Base-by-base conservation (phyloP, 2,797 vertebrate species). In the Podarcis siculus region DNA sequence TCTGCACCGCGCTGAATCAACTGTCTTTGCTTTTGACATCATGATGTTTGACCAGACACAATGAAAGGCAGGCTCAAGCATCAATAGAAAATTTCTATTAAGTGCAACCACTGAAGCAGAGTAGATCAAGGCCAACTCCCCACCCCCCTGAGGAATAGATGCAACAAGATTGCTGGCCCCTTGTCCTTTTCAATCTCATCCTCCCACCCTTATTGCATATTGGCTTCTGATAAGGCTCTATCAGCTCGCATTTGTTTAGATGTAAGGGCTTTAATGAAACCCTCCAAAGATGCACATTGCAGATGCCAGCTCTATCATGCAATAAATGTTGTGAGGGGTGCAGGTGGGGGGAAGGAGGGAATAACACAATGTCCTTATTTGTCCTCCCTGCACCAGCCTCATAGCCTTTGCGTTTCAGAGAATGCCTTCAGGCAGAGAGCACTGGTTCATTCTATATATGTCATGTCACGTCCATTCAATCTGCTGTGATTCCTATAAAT, bases 81-180 rank as follows among this genome's bases (percentile, higher is more conserved):
- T 76, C 86, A 35, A 19, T n/a, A 66, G 58, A 75, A 82, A 58
- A 35, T 87, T 87, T 87, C 72, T 86, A 86, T 86, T 86, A 79
- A 67, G 61, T 35, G n/a, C 76, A 69, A 21, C 21, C 75, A 86
- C 75, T 67, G 64, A 64, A 66, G 71, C 39, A 76, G 66, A 71
- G 55, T 45, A 82, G 79, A 76, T 64, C 79, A 82, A 87, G 45
- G 79, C 32, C 67, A 81, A n/a, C 25, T 42, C 73, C 27, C 66
- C 45, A 64, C n/a, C 61, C 61, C 19, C 61, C 49, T 27, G 55
- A 75, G 32, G 71, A 81, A 87, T 17, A 66, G 79, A 64, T 49
- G 55, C 69, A 15, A 1, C 13, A 5, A 8, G 86, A 58, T 79
- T 71, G 45, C 49, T 61, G 19, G 76, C 3, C 55, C 49, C 76